Conservation (phyloP, 1,140 invertebrate genomes). For the Bombus pyrosoma region DNA sequence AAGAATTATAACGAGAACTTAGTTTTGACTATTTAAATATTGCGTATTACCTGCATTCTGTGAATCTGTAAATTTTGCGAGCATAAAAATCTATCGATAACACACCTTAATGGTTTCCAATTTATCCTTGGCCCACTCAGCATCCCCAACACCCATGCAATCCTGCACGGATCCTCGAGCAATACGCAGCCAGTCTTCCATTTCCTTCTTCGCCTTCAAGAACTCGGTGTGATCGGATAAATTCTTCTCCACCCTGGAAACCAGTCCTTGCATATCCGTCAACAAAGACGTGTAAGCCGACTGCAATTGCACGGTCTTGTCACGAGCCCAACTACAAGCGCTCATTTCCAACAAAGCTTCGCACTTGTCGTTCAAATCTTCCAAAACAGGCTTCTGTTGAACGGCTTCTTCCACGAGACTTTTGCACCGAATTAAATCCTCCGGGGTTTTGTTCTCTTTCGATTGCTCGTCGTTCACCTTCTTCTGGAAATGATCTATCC, state of each 20-base stretch:
- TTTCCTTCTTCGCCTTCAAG: conserved; percentile 90
- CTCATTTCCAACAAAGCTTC: conserved; percentile 93
- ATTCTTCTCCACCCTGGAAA: conserved; percentile 93
- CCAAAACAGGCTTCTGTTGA: conserved; percentile 89
- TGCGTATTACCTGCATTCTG: too few relatives aligned
- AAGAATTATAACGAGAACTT: too few relatives aligned
- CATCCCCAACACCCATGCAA: conserved; percentile 91
- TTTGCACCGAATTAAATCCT: conserved; percentile 90
- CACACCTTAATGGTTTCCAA: conserved; percentile 88
- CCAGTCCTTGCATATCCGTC: conserved; percentile 89
- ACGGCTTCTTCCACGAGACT: conserved; percentile 90
- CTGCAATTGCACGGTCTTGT: conserved; percentile 93
- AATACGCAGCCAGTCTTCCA: conserved; percentile 91
- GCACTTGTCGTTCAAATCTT: conserved; percentile 93
- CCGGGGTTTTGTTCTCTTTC: conserved; percentile 90
- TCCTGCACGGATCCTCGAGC: conserved; percentile 91
- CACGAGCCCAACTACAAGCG: conserved; percentile 91
- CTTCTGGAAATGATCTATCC: conserved; percentile 89
- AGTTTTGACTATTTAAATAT: too few relatives aligned
- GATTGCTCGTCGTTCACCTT: conserved; percentile 87
- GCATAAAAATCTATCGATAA: conserved; percentile 27
- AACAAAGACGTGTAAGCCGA: conserved; percentile 90
- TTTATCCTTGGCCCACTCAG: conserved; percentile 90
- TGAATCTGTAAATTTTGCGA: background rate
- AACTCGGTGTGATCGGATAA: conserved; percentile 95